Evolutionary conservation across 2,888 invertebrate species (phyloP).

Genomic region (Agriopis aurantiaria): DNA sequence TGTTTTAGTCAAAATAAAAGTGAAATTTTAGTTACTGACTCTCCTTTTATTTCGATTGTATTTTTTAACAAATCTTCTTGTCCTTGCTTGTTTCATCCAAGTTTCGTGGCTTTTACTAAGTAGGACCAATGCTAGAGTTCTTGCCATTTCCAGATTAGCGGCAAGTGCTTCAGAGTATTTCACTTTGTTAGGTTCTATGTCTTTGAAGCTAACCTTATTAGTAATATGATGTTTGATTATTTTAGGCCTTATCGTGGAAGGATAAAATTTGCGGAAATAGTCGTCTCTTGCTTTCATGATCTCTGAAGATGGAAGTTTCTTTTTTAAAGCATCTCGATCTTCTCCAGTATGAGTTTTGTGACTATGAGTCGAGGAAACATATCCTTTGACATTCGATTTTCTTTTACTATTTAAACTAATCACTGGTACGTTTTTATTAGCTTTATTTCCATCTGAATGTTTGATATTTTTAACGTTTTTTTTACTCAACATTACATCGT

Average conservation of each 20-base stretch:
- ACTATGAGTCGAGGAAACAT: slow-evolving; percentile 11
- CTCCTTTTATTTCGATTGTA: slow-evolving; percentile 29
- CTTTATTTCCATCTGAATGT: slow-evolving; percentile 17
- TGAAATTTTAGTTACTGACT: slow-evolving; percentile 12
- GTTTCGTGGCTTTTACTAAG: slow-evolving; percentile 47
- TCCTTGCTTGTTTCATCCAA: slow-evolving; percentile 27
- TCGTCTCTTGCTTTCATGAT: slow-evolving; percentile 70
- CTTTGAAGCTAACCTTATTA: neutral
- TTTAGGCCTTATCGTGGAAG: slow-evolving; percentile 51
- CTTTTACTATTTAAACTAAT: slow-evolving; percentile 35
- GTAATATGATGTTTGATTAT: neutral
- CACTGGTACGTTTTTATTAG: slow-evolving; percentile 32
- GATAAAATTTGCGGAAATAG: slow-evolving; percentile 67
- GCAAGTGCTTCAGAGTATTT: slow-evolving; percentile 39
- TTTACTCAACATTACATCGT: slow-evolving; percentile 40
- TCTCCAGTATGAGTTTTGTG: slow-evolving; percentile 54
- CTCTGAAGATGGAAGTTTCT: slow-evolving; percentile 53
- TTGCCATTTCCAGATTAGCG: slow-evolving; percentile 61
- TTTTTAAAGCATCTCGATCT: slow-evolving; percentile 49
- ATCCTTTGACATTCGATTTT: slow-evolving; percentile 2
- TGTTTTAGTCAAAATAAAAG: slow-evolving; percentile 7
- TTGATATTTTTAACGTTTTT: slow-evolving; percentile 37
- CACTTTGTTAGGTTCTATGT: slow-evolving; percentile 27
- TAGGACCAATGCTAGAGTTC: slow-evolving; percentile 62
- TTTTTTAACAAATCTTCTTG: slow-evolving; percentile 24